Conservation (phyloP, 1,140 invertebrate genomes). For the Melipona quadrifasciata region DNA sequence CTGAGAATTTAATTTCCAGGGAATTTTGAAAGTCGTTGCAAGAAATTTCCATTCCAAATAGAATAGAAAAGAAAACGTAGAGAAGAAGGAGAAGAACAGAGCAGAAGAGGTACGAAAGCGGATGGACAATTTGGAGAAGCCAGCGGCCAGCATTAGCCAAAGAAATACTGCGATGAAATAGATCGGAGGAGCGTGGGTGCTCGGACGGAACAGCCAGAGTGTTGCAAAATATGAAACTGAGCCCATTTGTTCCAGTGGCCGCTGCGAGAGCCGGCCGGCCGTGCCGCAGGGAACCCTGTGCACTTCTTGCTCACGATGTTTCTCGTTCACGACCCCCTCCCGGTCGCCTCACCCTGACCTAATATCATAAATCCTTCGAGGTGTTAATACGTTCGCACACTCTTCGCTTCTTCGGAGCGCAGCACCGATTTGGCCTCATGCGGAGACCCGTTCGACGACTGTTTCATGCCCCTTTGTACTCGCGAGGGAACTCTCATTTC, state of each 20-base stretch:
- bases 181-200: constrained; percentile 76
- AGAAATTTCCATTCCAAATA: too few relatives aligned
- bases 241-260: constrained; percentile 78
- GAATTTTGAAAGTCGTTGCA: too few relatives aligned
- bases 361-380: constrained; percentile 80
- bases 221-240: constrained; percentile 79
- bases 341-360: constrained; percentile 34
- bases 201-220: constrained; percentile 47
- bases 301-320: constrained; percentile 16
- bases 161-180: constrained; percentile 73
- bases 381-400: constrained; percentile 80
- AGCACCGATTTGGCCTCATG: constrained; percentile 65
- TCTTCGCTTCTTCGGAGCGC: constrained; percentile 65
- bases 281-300: constrained; percentile 73
- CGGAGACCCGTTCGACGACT: constrained; percentile 58
- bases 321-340: constrained; percentile 18
- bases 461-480: constrained; percentile 45
- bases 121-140: neutral
- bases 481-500: too few relatives aligned
- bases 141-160: constrained; percentile 32
- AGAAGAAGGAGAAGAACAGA: constrained; percentile 6
- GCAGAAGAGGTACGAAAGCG: neutral
- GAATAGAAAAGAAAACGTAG: neutral
- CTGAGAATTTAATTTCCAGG: too few relatives aligned
- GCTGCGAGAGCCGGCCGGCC: constrained; percentile 64